These are phyloP conservation scores for Scarus forsteni DNA, from an alignment of 2,797 vertebrate genomes.

Conservation along the genomic window DNA sequence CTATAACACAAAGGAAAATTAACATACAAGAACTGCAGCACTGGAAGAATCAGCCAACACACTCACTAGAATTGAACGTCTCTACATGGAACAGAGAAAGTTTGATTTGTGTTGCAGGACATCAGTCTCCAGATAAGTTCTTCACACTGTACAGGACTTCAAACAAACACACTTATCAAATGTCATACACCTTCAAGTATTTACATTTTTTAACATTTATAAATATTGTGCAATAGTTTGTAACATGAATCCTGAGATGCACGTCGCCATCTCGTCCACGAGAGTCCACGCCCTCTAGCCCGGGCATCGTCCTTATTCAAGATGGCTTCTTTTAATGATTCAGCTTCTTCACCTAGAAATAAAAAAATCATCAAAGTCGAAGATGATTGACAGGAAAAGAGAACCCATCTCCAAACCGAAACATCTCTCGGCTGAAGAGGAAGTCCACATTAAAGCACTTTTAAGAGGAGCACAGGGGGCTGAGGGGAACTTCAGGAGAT, in stretches of 20 bases:
- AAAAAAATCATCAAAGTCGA: conserved; percentile 34
- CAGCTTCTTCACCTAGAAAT: neutral
- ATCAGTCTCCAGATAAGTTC: conserved; percentile 16
- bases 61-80: conserved; percentile 16
- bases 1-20: neutral
- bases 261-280: conserved; percentile 6
- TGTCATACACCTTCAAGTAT: conserved; percentile 51
- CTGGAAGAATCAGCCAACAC: conserved; percentile 12
- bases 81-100: conserved; percentile 39
- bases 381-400: conserved; percentile 20
- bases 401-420: conserved; percentile 29
- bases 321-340: conserved; percentile 44
- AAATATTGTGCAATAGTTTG: conserved; percentile 68
- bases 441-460: conserved; percentile 58
- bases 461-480: conserved; percentile 22
- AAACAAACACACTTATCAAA: conserved; percentile 40
- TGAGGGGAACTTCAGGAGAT: conserved; percentile 6
- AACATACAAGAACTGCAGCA: conserved; percentile 22
- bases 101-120: conserved; percentile 37
- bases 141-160: conserved; percentile 59
- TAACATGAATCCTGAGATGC: conserved; percentile 60
- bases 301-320: conserved; percentile 12
- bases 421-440: conserved; percentile 30
- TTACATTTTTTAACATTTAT: conserved; percentile 75
- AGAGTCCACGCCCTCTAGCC: conserved; percentile 21